A percentile compares a stretch with the other conserved stretches of the same genome.
Evolutionary conservation across 2,113 vertebrate genomes (phyloP).

Genomic region (Spilogale gracilis): DNA sequence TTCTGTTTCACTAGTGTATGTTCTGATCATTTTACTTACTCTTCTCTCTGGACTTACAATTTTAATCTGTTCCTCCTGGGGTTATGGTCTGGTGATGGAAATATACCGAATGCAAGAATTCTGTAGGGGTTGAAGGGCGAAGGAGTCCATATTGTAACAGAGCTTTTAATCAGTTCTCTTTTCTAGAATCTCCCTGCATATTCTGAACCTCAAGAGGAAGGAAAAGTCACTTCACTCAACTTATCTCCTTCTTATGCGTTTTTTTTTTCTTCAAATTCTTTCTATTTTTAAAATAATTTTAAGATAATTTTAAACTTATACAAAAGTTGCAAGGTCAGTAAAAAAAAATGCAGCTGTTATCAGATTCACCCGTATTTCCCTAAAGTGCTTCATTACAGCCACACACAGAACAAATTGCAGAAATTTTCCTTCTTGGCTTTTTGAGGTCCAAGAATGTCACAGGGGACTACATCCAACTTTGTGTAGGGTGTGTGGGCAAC

Average conservation of each 20-base stretch:
- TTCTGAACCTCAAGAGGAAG: not conserved
- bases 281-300: not conserved
- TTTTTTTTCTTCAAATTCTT: not conserved
- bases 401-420: not conserved
- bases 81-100: not conserved
- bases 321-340: not conserved
- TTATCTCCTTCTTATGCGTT: not conserved
- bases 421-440: not conserved
- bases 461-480: not conserved
- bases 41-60: not conserved
- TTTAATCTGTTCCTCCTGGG: not conserved
- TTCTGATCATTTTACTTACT: not conserved
- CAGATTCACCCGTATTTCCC: not conserved
- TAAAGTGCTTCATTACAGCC: not conserved
- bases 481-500: not conserved
- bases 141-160: not conserved
- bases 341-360: not conserved
- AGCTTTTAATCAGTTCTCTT: not conserved
- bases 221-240: not conserved
- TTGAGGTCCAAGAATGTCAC: not conserved
- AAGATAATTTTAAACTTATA: not conserved
- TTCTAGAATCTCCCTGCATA: too few relatives aligned
- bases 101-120: not conserved
- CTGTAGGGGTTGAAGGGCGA: not conserved
- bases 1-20: not conserved